Conservation (phyloP, 2,797 vertebrate genomes). For the Gallinago nigripennis region DNA sequence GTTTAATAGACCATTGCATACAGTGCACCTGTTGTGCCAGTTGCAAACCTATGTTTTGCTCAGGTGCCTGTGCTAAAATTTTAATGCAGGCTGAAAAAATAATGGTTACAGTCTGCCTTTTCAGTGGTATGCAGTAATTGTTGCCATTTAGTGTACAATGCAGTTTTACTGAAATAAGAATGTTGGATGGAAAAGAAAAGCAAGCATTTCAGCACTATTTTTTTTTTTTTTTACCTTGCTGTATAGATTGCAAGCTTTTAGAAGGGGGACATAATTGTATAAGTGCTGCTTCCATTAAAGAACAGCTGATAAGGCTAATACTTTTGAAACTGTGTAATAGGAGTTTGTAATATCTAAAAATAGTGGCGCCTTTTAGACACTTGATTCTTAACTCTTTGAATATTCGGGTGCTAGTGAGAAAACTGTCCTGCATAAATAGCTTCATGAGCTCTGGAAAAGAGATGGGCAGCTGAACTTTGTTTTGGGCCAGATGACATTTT, state of each 20-base stretch:
- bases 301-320: conserved; percentile 59
- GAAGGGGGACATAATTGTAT: conserved; percentile 13
- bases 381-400: conserved; percentile 14
- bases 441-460: not conserved
- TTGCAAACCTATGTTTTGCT: conserved; percentile 35
- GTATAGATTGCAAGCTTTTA: conserved; percentile 47
- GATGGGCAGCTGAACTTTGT: not conserved
- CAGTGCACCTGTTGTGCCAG: conserved; percentile 17
- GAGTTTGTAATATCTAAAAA: conserved; percentile 37
- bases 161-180: conserved; percentile 17
- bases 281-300: conserved; percentile 61
- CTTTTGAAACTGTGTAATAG: conserved; percentile 18
- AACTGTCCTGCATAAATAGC: not conserved
- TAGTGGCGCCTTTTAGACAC: not conserved
- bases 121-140: conserved; percentile 19
- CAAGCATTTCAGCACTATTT: not conserved
- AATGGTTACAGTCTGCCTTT: not conserved
- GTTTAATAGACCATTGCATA: conserved; percentile 28
- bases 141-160: not conserved
- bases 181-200: conserved; percentile 3
- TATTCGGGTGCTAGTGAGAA: not conserved
- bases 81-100: conserved; percentile 12
- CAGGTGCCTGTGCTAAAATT: not conserved
- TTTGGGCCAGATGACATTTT: not conserved
- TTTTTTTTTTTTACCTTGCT: not conserved